Evolutionary conservation across 1,140 invertebrate species (phyloP).

Genomic region (Hypothenemus hampei): DNA sequence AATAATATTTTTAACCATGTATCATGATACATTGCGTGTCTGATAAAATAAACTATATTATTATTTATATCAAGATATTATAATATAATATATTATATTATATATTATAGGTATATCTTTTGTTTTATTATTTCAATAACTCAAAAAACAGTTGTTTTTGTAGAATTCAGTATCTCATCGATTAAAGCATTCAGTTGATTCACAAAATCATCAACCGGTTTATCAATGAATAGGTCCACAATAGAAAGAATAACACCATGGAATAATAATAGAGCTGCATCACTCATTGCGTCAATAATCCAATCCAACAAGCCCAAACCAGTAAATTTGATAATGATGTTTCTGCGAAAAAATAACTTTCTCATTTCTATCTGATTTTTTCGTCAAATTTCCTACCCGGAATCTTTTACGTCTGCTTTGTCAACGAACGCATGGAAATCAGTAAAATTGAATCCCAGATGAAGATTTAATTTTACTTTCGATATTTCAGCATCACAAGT

Average conservation of each 20-base stretch:
- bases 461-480: conserved; percentile 25
- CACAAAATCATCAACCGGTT: conserved; percentile 14
- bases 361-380: not conserved
- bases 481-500: conserved; percentile 23
- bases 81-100: too few relatives aligned
- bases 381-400: conserved; percentile 22
- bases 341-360: conserved; percentile 22
- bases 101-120: too few relatives aligned
- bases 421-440: conserved; percentile 21
- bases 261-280: conserved; percentile 45
- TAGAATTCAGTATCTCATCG: conserved; percentile 10
- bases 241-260: conserved; percentile 45
- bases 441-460: conserved; percentile 26
- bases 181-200: conserved; percentile 19
- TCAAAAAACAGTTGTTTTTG: too few relatives aligned
- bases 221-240: conserved; percentile 16
- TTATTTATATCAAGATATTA: too few relatives aligned
- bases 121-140: too few relatives aligned
- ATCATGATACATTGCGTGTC: too few relatives aligned
- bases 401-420: conserved; percentile 24
- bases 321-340: conserved; percentile 45
- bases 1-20: too few relatives aligned
- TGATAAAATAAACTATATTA: too few relatives aligned
- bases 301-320: conserved; percentile 49
- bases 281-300: conserved; percentile 46